These are phyloP conservation scores for Chionomys nivalis DNA, from an alignment of 2,113 vertebrate genomes.

Conservation along the genomic window DNA sequence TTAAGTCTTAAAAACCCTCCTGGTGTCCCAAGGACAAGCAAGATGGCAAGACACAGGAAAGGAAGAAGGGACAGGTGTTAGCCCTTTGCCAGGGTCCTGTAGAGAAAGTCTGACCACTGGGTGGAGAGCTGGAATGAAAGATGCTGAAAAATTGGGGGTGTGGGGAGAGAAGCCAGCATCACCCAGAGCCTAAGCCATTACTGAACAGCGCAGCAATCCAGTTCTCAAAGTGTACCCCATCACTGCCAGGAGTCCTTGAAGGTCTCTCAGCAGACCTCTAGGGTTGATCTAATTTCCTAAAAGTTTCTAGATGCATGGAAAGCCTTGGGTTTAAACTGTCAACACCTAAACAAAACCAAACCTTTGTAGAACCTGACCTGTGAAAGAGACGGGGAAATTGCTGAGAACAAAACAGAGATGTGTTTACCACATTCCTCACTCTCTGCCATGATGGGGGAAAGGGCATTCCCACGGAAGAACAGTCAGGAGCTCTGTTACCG, in stretches of 20 bases:
- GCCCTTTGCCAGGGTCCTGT: background rate
- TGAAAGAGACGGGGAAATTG: background rate
- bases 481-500: background rate
- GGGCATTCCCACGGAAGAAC: background rate
- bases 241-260: background rate
- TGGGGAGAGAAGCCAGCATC: background rate
- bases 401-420: background rate
- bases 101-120: background rate
- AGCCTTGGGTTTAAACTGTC: background rate
- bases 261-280: background rate
- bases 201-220: background rate
- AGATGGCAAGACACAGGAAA: background rate
- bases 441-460: rapidly evolving
- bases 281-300: background rate
- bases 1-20: background rate
- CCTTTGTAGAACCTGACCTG: background rate
- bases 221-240: background rate
- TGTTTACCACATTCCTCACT: background rate
- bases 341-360: background rate
- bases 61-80: background rate
- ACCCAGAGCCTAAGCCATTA: background rate
- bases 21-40: background rate
- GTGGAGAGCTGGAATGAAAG: background rate
- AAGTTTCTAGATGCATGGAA: background rate
- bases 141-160: background rate